Conservation (phyloP, 2,888 invertebrate species). For the Calameuta pallipes region DNA sequence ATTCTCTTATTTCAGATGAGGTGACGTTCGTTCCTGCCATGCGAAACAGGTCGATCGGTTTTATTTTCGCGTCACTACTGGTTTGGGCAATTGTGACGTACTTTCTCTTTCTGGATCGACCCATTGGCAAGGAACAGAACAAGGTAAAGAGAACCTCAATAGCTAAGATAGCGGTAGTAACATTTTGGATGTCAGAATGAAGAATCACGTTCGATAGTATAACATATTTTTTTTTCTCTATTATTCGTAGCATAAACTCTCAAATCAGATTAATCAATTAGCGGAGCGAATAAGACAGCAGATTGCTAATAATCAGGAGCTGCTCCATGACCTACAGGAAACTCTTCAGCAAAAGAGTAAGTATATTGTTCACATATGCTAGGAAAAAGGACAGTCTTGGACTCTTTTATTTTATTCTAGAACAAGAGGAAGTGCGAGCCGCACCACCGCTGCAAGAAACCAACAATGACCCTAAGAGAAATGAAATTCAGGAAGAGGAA, state of each 20-base stretch:
- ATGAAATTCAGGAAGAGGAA: not conserved
- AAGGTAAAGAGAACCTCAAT: slow-evolving; percentile 35
- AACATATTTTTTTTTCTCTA: not conserved
- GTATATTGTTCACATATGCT: slow-evolving; percentile 9
- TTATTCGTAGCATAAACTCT: slow-evolving; percentile 40
- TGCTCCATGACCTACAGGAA: slow-evolving; percentile 45
- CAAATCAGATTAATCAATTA: slow-evolving; percentile 50
- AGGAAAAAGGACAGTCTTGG: not conserved
- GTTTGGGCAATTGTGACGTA: slow-evolving; percentile 71
- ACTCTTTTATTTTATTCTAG: slow-evolving; percentile 1
- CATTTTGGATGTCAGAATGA: not conserved
- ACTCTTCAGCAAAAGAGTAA: slow-evolving; percentile 45
- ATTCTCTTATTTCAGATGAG: slow-evolving; percentile 41
- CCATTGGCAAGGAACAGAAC: slow-evolving; percentile 59
- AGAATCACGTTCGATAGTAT: not conserved
- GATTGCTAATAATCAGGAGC: slow-evolving; percentile 48
- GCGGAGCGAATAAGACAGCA: slow-evolving; percentile 49
- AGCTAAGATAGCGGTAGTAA: not conserved
- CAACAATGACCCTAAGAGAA: not conserved
- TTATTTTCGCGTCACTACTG: slow-evolving; percentile 65
- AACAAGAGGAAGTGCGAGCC: slow-evolving; percentile 32
- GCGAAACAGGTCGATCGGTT: slow-evolving; percentile 61
- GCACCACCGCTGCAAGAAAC: slow-evolving; percentile 9
- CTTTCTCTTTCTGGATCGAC: slow-evolving; percentile 68
- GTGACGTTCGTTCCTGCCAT: slow-evolving; percentile 59